Evolutionary conservation across 1,140 invertebrate genomes (phyloP).

Genomic region (Drosophila setifemur): DNA sequence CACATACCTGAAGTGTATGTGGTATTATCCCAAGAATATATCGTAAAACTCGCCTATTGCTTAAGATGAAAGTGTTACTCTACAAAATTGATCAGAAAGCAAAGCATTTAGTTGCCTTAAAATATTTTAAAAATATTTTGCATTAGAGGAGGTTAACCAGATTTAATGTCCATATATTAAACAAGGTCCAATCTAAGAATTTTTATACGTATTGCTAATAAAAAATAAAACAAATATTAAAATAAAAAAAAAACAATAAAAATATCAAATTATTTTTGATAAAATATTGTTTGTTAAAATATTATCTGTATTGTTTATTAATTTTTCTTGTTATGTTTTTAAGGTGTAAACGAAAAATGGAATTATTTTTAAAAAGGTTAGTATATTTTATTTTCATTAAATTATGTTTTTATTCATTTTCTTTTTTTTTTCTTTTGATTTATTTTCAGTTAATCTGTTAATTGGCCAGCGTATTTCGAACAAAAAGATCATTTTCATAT

Average conservation of each 20-base stretch:
- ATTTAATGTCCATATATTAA: conserved; percentile 1
- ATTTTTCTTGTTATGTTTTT: background rate
- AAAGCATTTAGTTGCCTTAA: conserved; percentile 35
- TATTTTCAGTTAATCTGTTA: conserved; percentile 27
- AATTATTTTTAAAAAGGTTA: conserved; percentile 1
- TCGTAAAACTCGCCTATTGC: conserved; percentile 9
- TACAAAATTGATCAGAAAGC: background rate
- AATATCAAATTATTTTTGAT: background rate
- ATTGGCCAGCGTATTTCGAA: conserved; percentile 19
- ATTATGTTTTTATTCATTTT: background rate
- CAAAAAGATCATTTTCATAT: background rate
- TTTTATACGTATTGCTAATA: conserved; percentile 73
- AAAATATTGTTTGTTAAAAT: background rate
- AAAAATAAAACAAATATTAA: conserved; percentile 17
- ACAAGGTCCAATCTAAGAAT: conserved; percentile 53
- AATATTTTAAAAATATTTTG: background rate
- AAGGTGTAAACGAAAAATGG: background rate
- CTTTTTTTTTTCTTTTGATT: conserved; percentile 2
- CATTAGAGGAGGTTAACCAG: background rate
- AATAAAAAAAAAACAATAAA: conserved; percentile 14
- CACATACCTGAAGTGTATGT: conserved; percentile 1
- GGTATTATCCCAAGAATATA: background rate
- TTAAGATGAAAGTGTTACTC: conserved; percentile 1
- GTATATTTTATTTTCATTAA: conserved; percentile 1
- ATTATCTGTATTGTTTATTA: background rate